phyloP scores from a whole-genome alignment of 2,797 vertebrate species.

The Melopsittacus undulatus region DNA sequence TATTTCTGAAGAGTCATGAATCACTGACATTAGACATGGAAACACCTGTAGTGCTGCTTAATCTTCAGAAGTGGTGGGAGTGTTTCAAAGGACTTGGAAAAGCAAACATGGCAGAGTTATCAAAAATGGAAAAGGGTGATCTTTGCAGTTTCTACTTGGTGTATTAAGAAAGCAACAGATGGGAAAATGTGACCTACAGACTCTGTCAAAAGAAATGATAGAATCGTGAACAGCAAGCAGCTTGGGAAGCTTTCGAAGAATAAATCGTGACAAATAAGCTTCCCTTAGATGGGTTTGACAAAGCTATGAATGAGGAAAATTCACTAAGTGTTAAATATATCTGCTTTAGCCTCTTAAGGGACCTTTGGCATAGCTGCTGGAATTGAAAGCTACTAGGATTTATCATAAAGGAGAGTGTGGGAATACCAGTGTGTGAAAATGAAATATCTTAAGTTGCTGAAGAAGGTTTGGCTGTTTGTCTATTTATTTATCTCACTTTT shows the following conservation, averaged over 20 bases:
- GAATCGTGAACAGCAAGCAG: slow-evolving; percentile 45
- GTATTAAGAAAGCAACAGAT: slow-evolving; percentile 54
- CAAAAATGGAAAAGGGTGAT: slow-evolving; percentile 50
- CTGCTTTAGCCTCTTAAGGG: background rate
- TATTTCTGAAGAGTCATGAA: slow-evolving; percentile 55
- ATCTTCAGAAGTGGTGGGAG: slow-evolving; percentile 35
- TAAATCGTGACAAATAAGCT: slow-evolving; percentile 38
- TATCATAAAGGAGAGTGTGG: background rate
- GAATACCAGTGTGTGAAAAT: background rate
- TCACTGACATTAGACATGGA: slow-evolving; percentile 49
- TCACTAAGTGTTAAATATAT: background rate
- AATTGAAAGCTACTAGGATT: background rate
- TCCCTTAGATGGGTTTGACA: slow-evolving; percentile 5
- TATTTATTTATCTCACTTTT: background rate
- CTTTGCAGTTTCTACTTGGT: slow-evolving; percentile 30
- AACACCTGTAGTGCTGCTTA: slow-evolving; percentile 46
- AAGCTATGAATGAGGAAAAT: slow-evolving; percentile 32
- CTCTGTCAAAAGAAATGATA: slow-evolving; percentile 50
- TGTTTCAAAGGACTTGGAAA: slow-evolving; percentile 44
- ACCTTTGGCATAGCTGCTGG: background rate
- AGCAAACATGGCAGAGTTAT: slow-evolving; percentile 43
- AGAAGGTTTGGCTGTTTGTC: background rate
- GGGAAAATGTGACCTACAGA: slow-evolving; percentile 46
- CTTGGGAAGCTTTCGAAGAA: slow-evolving; percentile 45
- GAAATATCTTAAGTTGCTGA: background rate